Evolutionary conservation across 2,888 invertebrate species (phyloP), one percentile per base, ranked within the genome.

Genomic region (Tetrapedia diversipes): DNA sequence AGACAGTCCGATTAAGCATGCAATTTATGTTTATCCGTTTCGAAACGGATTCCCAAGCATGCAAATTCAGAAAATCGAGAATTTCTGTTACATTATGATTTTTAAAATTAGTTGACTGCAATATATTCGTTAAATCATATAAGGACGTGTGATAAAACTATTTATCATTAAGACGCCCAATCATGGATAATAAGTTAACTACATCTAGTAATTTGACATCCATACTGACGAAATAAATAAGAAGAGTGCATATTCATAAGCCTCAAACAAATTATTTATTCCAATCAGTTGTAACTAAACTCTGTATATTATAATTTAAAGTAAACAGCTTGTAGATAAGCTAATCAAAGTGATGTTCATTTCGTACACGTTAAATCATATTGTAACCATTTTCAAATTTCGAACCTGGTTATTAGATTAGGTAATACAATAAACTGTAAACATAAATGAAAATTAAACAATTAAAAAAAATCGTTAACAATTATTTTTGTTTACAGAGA

Each of bases 21-120:
- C 53, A 22, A 27, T 73, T 74, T 75, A 75, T 75, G 73, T 75
- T 75, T 75, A 65, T 54, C 73, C 45, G 11, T 22, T 39, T 2
- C 24, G 16, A 37, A 51, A n/a, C 2, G 43, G 59, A 53, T 73
- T 61, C 63, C 43, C 10, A 22, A 37, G 51, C 45, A 64, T 39
- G 43, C 57, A n/a, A 39, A 27, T 39, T 16, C 4, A 10, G 16
- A 61, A 32, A n/a, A 24, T 8, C 6, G 8, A 22, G 10, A 11
- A 39, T 11, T 8, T 0, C 22, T 43, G 19, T 49, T n/a, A 14
- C 11, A 4, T 10, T 45, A 24, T 49, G 29, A 27, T 29, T 2
- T 27, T 0, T 32, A 45, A 11, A 14, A 54, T 11, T 37, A 37
- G 37, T 51, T 51, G 24, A 16, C 10, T 10, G 2, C 16, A 8